Percentiles rank a stretch among this genome's conserved stretches.
Conservation (phyloP, 2,888 invertebrate genomes). For the Volucella zonaria region DNA sequence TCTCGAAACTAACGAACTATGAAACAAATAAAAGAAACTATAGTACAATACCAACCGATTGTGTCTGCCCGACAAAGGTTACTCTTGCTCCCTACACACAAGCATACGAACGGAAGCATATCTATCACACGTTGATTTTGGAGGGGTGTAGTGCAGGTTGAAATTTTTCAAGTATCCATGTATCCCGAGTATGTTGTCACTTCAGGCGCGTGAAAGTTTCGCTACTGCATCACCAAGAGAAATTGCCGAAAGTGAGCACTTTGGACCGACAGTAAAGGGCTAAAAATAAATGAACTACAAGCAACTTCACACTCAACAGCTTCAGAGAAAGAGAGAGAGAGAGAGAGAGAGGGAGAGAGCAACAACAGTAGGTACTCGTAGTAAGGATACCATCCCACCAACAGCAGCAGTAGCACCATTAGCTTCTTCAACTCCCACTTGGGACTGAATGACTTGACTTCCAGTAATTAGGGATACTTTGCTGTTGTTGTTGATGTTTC, state of each 20-base stretch:
- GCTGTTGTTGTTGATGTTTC: constrained; percentile 28
- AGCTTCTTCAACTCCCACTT: constrained; percentile 27
- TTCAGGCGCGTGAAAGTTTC: constrained; percentile 57
- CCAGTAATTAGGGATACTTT: constrained; percentile 61
- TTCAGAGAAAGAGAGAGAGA: too few species aligned
- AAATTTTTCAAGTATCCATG: constrained; percentile 40
- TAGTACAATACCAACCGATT: constrained; percentile 18
- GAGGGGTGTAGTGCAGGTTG: constrained; percentile 6
- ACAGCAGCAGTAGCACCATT: constrained; percentile 30
- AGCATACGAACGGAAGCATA: constrained; percentile 50
- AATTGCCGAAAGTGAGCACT: constrained; percentile 60
- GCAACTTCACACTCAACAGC: constrained; percentile 29
- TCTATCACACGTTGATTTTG: constrained; percentile 39
- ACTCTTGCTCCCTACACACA: constrained; percentile 20
- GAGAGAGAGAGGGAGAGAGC: background rate
- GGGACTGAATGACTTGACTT: constrained; percentile 58
- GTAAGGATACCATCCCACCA: too few species aligned
- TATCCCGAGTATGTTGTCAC: constrained; percentile 46
- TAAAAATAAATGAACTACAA: too few species aligned
- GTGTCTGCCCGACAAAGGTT: constrained; percentile 23
- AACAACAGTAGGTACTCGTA: too few species aligned
- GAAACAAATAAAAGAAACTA: constrained; percentile 19
- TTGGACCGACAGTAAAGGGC: constrained; percentile 41
- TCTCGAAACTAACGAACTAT: background rate
- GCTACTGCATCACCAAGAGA: constrained; percentile 67